phyloP scores from a whole-genome alignment of 2,888 invertebrate species.

The Drymonia ruficornis region DNA sequence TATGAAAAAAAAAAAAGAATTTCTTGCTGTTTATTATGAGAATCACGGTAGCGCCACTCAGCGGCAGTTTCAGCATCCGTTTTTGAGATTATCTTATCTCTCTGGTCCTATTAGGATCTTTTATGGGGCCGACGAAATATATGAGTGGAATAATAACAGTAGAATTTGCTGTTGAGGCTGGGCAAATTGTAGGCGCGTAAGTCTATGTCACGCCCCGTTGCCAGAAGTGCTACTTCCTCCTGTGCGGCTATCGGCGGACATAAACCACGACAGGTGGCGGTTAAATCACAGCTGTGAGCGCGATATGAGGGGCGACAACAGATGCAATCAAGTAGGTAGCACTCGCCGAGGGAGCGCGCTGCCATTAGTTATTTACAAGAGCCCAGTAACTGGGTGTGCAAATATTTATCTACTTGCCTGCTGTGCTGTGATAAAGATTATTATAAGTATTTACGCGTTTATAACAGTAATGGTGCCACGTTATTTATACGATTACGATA shows the following conservation, averaged over 20 bases:
- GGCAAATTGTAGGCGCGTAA: constrained; percentile 29
- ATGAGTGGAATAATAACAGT: constrained; percentile 27
- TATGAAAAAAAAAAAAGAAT: constrained; percentile 40
- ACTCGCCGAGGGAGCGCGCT: constrained; percentile 46
- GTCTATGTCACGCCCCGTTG: constrained; percentile 39
- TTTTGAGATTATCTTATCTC: constrained; percentile 38
- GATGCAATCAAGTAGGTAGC: constrained; percentile 53
- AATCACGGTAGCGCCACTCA: constrained; percentile 33
- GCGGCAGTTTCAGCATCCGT: constrained; percentile 34
- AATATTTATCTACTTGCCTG: constrained; percentile 31
- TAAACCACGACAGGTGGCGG: constrained; percentile 72
- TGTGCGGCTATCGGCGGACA: constrained; percentile 62
- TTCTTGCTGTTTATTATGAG: constrained; percentile 36
- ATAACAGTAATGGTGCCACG: background rate
- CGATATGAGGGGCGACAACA: constrained; percentile 69
- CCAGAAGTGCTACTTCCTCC: constrained; percentile 56
- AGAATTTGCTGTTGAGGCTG: constrained; percentile 22
- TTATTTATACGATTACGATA: background rate
- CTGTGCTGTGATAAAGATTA: constrained; percentile 23
- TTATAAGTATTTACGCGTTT: constrained; percentile 4
- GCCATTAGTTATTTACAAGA: constrained; percentile 46
- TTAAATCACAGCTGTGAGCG: constrained; percentile 63
- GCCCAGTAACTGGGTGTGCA: constrained; percentile 38
- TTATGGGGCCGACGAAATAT: constrained; percentile 26
- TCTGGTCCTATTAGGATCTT: constrained; percentile 38